These are phyloP conservation scores for Troides aeacus DNA, from an alignment of 2,888 invertebrate species.

Conservation along the genomic window DNA sequence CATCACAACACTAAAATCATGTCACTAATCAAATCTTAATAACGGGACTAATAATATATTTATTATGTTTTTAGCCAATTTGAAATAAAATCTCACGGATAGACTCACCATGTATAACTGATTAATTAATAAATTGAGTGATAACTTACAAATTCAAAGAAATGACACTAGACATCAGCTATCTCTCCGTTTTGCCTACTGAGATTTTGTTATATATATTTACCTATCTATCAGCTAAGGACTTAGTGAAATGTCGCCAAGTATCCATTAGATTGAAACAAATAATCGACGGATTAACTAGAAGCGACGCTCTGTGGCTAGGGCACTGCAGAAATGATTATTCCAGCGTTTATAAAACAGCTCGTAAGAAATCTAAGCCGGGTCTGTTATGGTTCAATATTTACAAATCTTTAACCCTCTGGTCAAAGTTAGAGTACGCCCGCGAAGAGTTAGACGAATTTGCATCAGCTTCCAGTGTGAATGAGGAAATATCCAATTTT, in stretches of 20 bases:
- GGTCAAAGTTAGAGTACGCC: conserved; percentile 50
- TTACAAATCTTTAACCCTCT: conserved; percentile 57
- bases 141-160: background rate
- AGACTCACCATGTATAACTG: background rate
- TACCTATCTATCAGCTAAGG: conserved; percentile 46
- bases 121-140: background rate
- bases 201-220: conserved; percentile 58
- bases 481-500: conserved; percentile 53
- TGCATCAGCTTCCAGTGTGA: conserved; percentile 45
- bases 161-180: conserved; percentile 28
- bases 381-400: conserved; percentile 52
- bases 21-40: background rate
- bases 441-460: conserved; percentile 56
- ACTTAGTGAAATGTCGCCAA: conserved; percentile 51
- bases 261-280: conserved; percentile 56
- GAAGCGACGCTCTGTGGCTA: conserved; percentile 50
- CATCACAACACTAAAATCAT: background rate
- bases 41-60: background rate
- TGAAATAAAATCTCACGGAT: background rate
- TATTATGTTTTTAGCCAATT: background rate
- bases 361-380: conserved; percentile 43
- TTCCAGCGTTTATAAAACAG: conserved; percentile 39
- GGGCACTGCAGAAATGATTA: conserved; percentile 51
- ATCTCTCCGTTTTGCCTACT: conserved; percentile 45
- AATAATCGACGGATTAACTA: conserved; percentile 50